Evolutionary conservation across 2,797 vertebrate species (phyloP).

Genomic region (Sebastes oblongus): DNA sequence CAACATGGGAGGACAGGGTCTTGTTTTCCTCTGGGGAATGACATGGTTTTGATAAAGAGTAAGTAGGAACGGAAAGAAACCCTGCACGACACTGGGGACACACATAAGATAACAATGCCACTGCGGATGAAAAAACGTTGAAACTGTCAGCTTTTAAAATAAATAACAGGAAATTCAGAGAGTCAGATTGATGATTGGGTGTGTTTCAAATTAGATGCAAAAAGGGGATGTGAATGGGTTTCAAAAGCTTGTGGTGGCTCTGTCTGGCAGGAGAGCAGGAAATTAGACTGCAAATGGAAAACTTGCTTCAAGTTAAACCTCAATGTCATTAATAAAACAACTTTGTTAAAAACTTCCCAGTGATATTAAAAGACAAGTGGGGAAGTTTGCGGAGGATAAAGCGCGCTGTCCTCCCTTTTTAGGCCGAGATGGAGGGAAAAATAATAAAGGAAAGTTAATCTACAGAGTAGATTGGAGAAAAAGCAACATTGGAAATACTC

Average conservation of each 20-base stretch:
- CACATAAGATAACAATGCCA: conserved; percentile 42
- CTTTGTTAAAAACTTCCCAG: not conserved
- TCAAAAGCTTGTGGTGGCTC: not conserved
- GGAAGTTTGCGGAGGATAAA: not conserved
- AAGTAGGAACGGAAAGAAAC: conserved; percentile 35
- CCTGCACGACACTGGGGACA: conserved; percentile 26
- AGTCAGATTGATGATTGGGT: conserved; percentile 35
- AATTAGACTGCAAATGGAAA: conserved; percentile 23
- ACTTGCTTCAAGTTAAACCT: not conserved
- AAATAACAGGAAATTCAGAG: conserved; percentile 38
- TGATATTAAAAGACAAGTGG: conserved; percentile 6
- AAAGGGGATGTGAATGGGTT: conserved; percentile 1
- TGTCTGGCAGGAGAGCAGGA: conserved; percentile 20
- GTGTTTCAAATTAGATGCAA: conserved; percentile 27
- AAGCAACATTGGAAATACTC: conserved; percentile 10
- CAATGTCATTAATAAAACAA: conserved; percentile 21
- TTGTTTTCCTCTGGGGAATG: conserved; percentile 59
- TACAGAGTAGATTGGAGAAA: not conserved
- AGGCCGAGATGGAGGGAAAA: not conserved
- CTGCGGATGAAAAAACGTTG: conserved; percentile 14
- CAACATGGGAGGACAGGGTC: conserved; percentile 54
- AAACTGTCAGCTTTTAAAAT: conserved; percentile 21
- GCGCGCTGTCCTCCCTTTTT: not conserved
- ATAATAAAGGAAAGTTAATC: conserved; percentile 18
- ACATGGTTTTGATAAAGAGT: conserved; percentile 61